Base-by-base conservation (phyloP, 2,113 vertebrate species). In the Panthera tigris region DNA sequence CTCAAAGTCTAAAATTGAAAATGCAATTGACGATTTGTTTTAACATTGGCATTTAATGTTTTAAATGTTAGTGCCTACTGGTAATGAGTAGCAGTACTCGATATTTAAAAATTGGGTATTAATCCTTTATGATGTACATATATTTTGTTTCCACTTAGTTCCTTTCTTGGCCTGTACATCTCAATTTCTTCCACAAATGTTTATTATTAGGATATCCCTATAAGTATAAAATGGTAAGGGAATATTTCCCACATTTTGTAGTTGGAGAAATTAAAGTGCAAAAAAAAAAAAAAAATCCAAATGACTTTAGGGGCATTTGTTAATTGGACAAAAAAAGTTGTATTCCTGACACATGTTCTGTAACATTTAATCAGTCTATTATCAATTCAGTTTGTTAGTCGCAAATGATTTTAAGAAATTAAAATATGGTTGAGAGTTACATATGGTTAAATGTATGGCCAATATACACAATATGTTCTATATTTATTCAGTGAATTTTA, bases 381-480 rank as follows among this genome's bases (percentile, higher is more conserved):
- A 79, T 89, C 33, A 92, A 41, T 97, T 95, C 39, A 88, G 50
- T 71, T 74, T 96, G 16, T 92, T 96, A 91, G 61, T 94, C 33
- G 81, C 29, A 95, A 80, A 69, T 97, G 31, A 95, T 76, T 96
- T 61, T 93, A 86, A 91, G 81, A 91, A 86, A 94, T 80, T 95
- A 94, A 97, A 95, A 93, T 91, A 69, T 80, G 76, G 76, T 89
- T 96, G 73, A 23, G 88, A 88, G 81, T 95, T 97, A 65, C 23
- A 21, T 69, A 21, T 63, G 21, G 61, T 74, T 96, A 91, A 80
- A 94, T 91, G 94, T 89, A 82, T 74, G 29, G 19, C 29, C 27
- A 4, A 31, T 48, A 15, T 92, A 29, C n/a, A 39, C 55, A 85
- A 0, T 80, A 29, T 82, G n/a, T 79, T 85, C 36, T 31, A n/a